Base-by-base conservation (phyloP, 2,797 vertebrate genomes). In the Morelia viridis region DNA sequence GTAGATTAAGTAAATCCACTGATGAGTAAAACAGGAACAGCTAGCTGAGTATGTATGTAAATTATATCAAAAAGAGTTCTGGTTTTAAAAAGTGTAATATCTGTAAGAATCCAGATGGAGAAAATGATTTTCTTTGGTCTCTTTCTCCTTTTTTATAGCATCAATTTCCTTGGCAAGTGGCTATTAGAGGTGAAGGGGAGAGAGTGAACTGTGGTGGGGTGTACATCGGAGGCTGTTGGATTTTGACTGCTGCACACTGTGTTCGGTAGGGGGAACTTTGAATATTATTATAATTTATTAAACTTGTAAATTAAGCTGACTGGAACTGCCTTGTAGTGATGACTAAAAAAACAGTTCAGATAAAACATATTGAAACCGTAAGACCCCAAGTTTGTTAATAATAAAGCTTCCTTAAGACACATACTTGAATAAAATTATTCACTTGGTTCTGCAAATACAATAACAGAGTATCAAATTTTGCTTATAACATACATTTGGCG, bases 151-250 rank as follows among this genome's bases (percentile, higher is more conserved):
- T 95, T 94, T 96, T 88, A 84, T 93, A 99, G 99, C 98, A 98
- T 89, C 98, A 99, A 95, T 99, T 99, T 95, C 99, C 99, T 90
- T 99, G 99, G 99, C 99, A 99, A 97, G 93, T 99, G 31, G 99
- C 98, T 26, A 97, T 99, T 88, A 97, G 95, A 95, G 97, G 98
- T 0, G 92, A 60, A 0, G 13, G 6, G 0, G 95, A 1, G 26
- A 94, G 90, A 41, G 91, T 99, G 17, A 96, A 97, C 96, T 99
- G 99, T 91, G 99, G 99, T 83, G 99, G 99, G 4, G 97, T 98
- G 62, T 99, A 98, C 88, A 98, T 99, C 4, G 99, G 99, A 57
- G 98, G 98, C 93, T 99, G 99, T 93, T 99, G 99, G 99, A 91
- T 99, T 31, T 46, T 99, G 95, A 99, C 99, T 0, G 99, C 99